Base-by-base conservation (phyloP, 2,888 invertebrate species). In the Ariolimax columbianus region DNA sequence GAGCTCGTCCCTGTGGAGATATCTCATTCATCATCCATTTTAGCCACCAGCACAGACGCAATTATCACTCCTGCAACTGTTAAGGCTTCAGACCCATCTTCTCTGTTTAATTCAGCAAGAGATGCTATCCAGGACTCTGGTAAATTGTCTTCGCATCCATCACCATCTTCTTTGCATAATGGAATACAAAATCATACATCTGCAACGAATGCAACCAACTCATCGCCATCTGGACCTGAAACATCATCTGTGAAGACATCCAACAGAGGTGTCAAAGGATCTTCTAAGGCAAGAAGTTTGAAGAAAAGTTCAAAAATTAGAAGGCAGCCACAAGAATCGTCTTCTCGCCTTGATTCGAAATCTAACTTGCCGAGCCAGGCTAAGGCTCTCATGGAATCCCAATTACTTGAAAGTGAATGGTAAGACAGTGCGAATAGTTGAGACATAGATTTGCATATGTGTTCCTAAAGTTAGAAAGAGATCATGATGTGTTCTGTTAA, bases 331-430 rank as follows among this genome's bases (percentile, higher is more conserved):
- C 33, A 66, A 47, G 81, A 72, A 36, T 23, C 81, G 23, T 38
- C 68, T 4, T 68, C 80, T 33, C 14, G 43, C 33, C 68, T 11
- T 0, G 26, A 4, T 47, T 47, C 73, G 26, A 83, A 36, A 36
- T 47, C 83, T 30, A n/a, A 66, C 23, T 33, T 73, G 33, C 70
- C 83, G 17, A 30, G 38, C n/a, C 83, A 78, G 3, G 72, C 77
- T 3, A 83, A 72, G 68, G 36, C 38, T 72, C 38, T 83, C 40
- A 72, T 83, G 51, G 77, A 83, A 26, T 51, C 68, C 2, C 83
- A 83, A 19, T 78, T 83, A 51, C 68, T 83, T n/a, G 83, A 83
- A 26, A 63, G 33, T 55, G 83, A 83, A 78, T 83, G 77, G 83
- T 83, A 83, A 51, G 66, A 73, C 9, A 40, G 26, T 73, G 43